Conservation (phyloP, 2,113 vertebrate genomes). For the Hypanus sabinus region DNA sequence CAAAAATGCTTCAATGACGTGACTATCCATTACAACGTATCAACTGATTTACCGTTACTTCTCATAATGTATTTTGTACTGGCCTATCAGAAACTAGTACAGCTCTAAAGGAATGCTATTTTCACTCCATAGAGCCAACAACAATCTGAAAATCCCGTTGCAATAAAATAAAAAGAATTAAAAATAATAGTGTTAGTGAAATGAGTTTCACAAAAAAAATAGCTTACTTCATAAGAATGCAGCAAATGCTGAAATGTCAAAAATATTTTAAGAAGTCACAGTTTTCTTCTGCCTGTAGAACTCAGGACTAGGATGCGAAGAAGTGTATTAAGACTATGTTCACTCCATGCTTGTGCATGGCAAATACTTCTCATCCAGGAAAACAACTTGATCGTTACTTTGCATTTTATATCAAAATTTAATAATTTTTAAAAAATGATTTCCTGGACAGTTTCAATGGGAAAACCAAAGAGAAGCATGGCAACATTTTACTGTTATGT, state of each 20-base stretch:
- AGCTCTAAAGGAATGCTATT: neutral
- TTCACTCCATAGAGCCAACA: neutral
- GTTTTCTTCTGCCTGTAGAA: neutral
- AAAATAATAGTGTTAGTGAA: neutral
- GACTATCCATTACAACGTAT: too few relatives aligned
- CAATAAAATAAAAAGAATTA: neutral
- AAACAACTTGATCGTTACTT: neutral
- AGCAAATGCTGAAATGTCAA: neutral
- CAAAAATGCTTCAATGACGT: neutral
- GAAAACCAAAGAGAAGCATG: neutral
- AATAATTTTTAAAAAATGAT: neutral
- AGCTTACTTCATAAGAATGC: neutral
- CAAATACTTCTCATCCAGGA: neutral
- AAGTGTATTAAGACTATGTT: neutral
- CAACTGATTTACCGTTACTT: neutral
- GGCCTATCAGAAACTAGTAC: conserved; percentile 2
- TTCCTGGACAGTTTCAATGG: neutral
- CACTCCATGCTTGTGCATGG: neutral
- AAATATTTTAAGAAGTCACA: neutral
- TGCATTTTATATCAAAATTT: neutral
- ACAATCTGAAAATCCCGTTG: neutral
- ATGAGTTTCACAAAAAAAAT: neutral
- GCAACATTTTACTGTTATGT: neutral
- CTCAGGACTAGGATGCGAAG: neutral
- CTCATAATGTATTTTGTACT: neutral